These are phyloP conservation scores for Apolygus lucorum DNA, from an alignment of 1,140 invertebrate genomes.

Conservation along the genomic window DNA sequence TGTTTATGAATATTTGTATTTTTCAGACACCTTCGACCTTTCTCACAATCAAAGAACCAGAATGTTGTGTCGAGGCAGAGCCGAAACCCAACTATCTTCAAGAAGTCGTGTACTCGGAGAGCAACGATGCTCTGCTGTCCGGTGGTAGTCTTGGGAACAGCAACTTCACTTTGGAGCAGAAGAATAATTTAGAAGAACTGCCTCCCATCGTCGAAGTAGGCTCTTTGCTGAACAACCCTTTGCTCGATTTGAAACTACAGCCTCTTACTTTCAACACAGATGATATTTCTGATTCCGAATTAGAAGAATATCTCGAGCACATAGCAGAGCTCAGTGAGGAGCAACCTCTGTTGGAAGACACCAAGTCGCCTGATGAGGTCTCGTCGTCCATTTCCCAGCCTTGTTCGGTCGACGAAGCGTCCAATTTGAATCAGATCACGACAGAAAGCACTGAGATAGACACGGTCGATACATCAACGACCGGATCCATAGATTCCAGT, in stretches of 20 bases:
- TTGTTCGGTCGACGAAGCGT: background rate
- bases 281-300: constrained; percentile 47
- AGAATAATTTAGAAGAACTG: background rate
- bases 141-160: background rate
- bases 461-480: constrained; percentile 16
- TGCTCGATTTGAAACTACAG: constrained; percentile 24
- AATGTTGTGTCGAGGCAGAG: too few relatives aligned
- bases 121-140: background rate
- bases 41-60: too few relatives aligned
- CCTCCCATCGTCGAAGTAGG: constrained; percentile 24
- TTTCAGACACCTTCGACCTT: too few relatives aligned
- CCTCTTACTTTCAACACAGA: constrained; percentile 39
- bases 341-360: constrained; percentile 3
- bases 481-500: background rate
- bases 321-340: background rate
- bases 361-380: background rate
- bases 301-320: constrained; percentile 49
- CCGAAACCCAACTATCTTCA: background rate
- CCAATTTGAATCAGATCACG: background rate
- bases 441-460: constrained; percentile 2
- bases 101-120: background rate
- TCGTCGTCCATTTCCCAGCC: background rate
- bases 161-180: background rate
- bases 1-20: too few relatives aligned
- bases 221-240: constrained; percentile 12